phyloP scores from a whole-genome alignment of 1,140 invertebrate species.

The Anastrepha ludens region DNA sequence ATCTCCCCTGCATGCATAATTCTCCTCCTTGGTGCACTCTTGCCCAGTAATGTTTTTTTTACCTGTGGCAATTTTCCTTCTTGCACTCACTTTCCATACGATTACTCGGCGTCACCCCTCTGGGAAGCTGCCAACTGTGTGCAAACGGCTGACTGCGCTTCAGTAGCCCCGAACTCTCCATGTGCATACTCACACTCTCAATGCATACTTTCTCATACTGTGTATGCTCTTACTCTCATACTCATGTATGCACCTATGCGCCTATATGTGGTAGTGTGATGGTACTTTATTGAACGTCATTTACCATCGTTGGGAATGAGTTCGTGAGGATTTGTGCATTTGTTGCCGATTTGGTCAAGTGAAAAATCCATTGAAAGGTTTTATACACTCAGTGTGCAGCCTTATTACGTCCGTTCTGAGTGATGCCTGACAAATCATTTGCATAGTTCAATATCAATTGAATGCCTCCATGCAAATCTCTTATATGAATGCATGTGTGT shows the following conservation, averaged over 20 bases:
- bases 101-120: neutral
- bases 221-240: neutral
- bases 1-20: no score
- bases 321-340: neutral
- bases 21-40: neutral
- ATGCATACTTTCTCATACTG: neutral
- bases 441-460: slow-evolving; percentile 49
- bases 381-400: slow-evolving; percentile 13
- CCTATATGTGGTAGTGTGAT: neutral
- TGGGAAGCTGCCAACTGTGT: slow-evolving; percentile 38
- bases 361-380: slow-evolving; percentile 50
- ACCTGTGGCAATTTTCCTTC: neutral
- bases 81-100: neutral
- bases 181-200: neutral
- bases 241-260: neutral
- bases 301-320: neutral
- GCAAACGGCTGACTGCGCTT: slow-evolving; percentile 34
- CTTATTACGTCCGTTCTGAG: slow-evolving; percentile 37
- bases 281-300: neutral
- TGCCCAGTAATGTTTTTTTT: slow-evolving; percentile 4
- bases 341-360: slow-evolving; percentile 39
- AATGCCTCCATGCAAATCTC: neutral
- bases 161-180: neutral
- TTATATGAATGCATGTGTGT: neutral
- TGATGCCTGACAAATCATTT: slow-evolving; percentile 34